Base-by-base conservation (phyloP, 1,140 invertebrate genomes). In the Meloidogyne chitwoodi region DNA sequence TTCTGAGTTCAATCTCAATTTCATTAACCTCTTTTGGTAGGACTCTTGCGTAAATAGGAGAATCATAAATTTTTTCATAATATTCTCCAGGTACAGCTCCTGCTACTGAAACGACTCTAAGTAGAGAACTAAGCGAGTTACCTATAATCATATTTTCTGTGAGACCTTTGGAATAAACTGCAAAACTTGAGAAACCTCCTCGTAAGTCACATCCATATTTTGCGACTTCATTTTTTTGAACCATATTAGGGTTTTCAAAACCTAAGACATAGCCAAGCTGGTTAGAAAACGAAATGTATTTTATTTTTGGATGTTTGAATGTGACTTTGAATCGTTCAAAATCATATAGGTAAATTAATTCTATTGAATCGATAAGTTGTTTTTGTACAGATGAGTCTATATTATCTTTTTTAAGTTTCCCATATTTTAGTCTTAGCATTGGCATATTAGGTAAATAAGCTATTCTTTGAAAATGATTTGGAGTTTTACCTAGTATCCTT, bases 1-100 rank as follows among this genome's bases (percentile, higher is more conserved):
- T n/a, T n/a, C n/a, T n/a, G n/a, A n/a, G n/a, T n/a, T n/a, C n/a
- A n/a, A 34, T 75, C 73, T 75, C 31, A 11, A 75, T 70, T 22
- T 74, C 74, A 41, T 75, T 75, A 27, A 75, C 29, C 24, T 75
- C 41, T 11, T 61, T 19, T 26, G 69, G 74, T 26, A 74, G 34
- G 5, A 75, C 69, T 2, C 34, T 48, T 19, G 41, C 10, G 69
- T 74, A 75, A 24, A 75, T 75, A 6, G 74, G 74, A 1, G 66
- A 61, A 29, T 75, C 74, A 22, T 75, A 75, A 48, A 75, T 75
- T 22, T 61, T 41, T 38, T 75, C 74, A 41, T 19, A 75, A 29
- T 26, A 75, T 75, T 24, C 74, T 34, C 22, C n/a, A n/a, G n/a
- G n/a, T n/a, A n/a, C n/a, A n/a, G n/a, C n/a, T n/a, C n/a, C n/a